phyloP scores from a whole-genome alignment of 2,888 invertebrate genomes.

The Helleia helle region DNA sequence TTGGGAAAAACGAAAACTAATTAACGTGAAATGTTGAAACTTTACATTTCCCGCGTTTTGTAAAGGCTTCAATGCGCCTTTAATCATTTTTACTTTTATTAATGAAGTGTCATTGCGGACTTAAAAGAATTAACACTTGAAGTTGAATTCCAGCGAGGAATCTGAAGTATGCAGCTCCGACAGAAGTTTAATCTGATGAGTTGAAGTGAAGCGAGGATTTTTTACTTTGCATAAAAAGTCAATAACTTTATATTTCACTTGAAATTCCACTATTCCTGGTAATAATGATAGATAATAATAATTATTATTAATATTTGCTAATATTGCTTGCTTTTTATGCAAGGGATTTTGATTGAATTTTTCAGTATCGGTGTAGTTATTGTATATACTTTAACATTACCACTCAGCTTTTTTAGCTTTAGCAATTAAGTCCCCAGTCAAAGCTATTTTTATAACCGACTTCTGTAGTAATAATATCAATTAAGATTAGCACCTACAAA shows the following conservation, averaged over 20 bases:
- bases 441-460: no score
- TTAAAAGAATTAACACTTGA: conserved; percentile 5
- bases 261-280: not conserved
- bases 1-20: no score
- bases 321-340: not conserved
- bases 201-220: conserved; percentile 1
- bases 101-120: not conserved
- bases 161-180: not conserved
- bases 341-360: not conserved
- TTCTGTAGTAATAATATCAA: no score
- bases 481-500: no score
- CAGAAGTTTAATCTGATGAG: conserved; percentile 4
- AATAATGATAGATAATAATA: no score
- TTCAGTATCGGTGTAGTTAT: not conserved
- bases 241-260: not conserved
- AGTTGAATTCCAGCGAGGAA: not conserved
- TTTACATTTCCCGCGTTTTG: no score
- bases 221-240: not conserved
- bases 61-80: no score
- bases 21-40: no score
- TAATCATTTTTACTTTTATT: not conserved
- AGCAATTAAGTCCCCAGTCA: no score
- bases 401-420: no score
- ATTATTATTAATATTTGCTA: not conserved
- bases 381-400: no score